Conservation (phyloP, 2,888 invertebrate genomes). For the Subacronicta megacephala region DNA sequence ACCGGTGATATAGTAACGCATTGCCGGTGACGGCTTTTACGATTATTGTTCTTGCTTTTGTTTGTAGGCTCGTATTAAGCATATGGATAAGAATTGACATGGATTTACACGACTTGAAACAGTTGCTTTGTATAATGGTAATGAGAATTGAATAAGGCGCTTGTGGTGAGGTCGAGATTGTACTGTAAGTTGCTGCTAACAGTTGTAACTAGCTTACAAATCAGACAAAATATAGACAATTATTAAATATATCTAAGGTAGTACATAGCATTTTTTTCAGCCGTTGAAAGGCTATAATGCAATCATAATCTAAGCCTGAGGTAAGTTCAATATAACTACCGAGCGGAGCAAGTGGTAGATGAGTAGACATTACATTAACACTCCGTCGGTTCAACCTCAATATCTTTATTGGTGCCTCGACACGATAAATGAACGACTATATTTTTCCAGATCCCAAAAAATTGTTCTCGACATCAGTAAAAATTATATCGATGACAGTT, state of each 20-base stretch:
- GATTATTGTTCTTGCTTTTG: conserved; percentile 56
- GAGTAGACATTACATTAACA: conserved; percentile 29
- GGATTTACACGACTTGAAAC: conserved; percentile 13
- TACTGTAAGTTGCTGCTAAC: neutral
- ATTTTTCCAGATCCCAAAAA: conserved; percentile 10
- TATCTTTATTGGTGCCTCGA: conserved; percentile 28
- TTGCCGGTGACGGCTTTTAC: conserved; percentile 50
- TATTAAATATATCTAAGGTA: no score
- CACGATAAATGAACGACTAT: conserved; percentile 9
- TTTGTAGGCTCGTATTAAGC: conserved; percentile 40
- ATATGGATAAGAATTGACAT: conserved; percentile 24
- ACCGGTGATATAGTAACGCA: conserved; percentile 57
- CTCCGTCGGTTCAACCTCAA: conserved; percentile 19
- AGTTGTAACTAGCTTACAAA: neutral
- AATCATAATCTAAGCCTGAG: conserved; percentile 5
- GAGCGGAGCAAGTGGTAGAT: conserved; percentile 26
- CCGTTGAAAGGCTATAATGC: neutral
- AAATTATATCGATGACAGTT: neutral
- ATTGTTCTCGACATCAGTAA: neutral
- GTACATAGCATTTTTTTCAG: no score
- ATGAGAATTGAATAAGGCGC: neutral
- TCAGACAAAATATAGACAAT: neutral
- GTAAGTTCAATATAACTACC: conserved; percentile 33
- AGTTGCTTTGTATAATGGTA: conserved; percentile 7
- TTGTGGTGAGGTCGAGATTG: no score